phyloP scores from a whole-genome alignment of 2,888 invertebrate species.

The Cenopis cana region DNA sequence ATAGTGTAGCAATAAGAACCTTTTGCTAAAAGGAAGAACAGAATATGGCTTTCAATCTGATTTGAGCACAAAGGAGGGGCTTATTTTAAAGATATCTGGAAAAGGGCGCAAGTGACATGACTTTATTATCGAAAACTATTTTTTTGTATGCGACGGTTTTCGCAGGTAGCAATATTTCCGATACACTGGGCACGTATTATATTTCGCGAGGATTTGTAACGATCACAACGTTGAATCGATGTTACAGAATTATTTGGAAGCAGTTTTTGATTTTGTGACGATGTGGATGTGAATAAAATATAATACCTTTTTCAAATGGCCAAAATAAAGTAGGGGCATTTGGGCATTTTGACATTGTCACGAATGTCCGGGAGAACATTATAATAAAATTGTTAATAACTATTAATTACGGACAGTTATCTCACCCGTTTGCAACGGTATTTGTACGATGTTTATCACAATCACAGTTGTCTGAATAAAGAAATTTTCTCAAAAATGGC shows the following conservation, averaged over 20 bases:
- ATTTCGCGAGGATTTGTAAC: constrained; percentile 16
- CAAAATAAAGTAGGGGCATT: too few relatives aligned
- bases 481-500: too few relatives aligned
- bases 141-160: not conserved
- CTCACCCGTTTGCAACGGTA: too few relatives aligned
- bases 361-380: too few relatives aligned
- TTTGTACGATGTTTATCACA: too few relatives aligned
- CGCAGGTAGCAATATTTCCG: constrained; percentile 29
- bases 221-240: not conserved
- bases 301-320: too few relatives aligned
- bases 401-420: too few relatives aligned
- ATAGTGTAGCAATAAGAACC: constrained; percentile 14
- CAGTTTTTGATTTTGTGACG: not conserved
- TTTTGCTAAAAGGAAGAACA: constrained; percentile 12
- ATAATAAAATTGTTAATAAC: too few relatives aligned
- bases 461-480: too few relatives aligned
- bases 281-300: not conserved
- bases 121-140: not conserved
- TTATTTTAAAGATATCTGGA: not conserved
- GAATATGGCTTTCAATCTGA: constrained; percentile 21
- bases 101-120: not conserved
- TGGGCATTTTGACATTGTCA: too few relatives aligned
- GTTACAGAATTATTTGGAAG: not conserved
- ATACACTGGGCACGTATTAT: constrained; percentile 23
- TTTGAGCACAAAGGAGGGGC: constrained; percentile 11